A percentile compares a stretch with the other conserved stretches of the same genome.
Conservation (phyloP, 2,888 invertebrate genomes). For the Tachystola acroxantha region DNA sequence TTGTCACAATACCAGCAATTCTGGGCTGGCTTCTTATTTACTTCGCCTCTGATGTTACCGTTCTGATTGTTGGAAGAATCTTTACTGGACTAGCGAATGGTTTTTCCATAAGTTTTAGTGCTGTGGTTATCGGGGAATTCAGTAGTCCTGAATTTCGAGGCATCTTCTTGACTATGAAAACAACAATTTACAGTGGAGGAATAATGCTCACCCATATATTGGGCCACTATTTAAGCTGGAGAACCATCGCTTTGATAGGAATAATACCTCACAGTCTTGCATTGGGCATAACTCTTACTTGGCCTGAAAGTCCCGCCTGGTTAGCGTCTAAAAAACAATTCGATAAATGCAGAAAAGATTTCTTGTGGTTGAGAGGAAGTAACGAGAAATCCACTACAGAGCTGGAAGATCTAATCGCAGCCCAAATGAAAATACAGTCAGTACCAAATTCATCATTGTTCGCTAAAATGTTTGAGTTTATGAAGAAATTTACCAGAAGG, state of each 20-base stretch:
- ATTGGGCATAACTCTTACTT: slow-evolving; percentile 43
- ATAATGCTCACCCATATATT: slow-evolving; percentile 31
- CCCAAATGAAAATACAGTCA: slow-evolving; percentile 16
- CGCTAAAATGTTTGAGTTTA: slow-evolving; percentile 12
- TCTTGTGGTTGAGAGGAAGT: slow-evolving; percentile 71
- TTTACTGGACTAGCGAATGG: slow-evolving; percentile 61
- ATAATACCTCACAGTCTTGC: slow-evolving; percentile 22
- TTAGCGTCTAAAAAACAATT: slow-evolving; percentile 55
- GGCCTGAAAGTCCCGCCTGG: slow-evolving; percentile 81
- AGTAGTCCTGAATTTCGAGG: slow-evolving; percentile 38
- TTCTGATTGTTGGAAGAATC: slow-evolving; percentile 30
- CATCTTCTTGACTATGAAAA: slow-evolving; percentile 38
- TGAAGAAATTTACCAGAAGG: slow-evolving; percentile 35
- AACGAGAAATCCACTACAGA: slow-evolving; percentile 24
- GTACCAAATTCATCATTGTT: not conserved
- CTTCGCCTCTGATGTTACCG: slow-evolving; percentile 36
- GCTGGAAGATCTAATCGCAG: slow-evolving; percentile 26
- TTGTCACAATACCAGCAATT: slow-evolving; percentile 54
- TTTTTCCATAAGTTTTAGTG: slow-evolving; percentile 46
- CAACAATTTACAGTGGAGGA: slow-evolving; percentile 29
- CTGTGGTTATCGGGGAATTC: slow-evolving; percentile 45
- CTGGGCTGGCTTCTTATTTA: slow-evolving; percentile 66
- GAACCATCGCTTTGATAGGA: slow-evolving; percentile 28
- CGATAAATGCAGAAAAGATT: slow-evolving; percentile 62
- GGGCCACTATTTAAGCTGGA: slow-evolving; percentile 31